Conservation (phyloP, 2,113 vertebrate species). For the Dromaius novaehollandiae region DNA sequence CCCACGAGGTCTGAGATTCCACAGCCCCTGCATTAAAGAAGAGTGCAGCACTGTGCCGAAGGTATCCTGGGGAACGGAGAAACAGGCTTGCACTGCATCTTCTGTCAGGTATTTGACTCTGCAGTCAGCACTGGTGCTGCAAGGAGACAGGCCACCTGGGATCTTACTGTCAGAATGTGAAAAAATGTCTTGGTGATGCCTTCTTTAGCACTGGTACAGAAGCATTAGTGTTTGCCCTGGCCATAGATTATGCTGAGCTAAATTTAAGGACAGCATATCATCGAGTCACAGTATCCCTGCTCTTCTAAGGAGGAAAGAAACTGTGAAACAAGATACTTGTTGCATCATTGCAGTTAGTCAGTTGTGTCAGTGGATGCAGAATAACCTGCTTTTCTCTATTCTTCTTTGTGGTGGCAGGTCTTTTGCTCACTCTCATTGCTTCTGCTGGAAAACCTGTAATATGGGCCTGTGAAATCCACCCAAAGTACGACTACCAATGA, state of each 20-base stretch:
- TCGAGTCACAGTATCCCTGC: not conserved
- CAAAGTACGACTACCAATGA: not conserved
- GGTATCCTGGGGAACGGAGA: not conserved
- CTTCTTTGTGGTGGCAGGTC: too few relatives aligned
- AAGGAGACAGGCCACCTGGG: not conserved
- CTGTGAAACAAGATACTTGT: not conserved
- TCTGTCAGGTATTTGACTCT: not conserved
- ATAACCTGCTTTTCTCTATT: not conserved
- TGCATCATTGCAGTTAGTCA: not conserved
- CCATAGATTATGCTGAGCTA: not conserved
- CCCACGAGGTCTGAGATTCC: not conserved
- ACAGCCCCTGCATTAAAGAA: too few relatives aligned
- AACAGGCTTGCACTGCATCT: rapidly evolving
- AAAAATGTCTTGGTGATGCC: not conserved
- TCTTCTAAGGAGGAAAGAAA: not conserved
- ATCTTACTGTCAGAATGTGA: not conserved
- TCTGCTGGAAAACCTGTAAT: not conserved
- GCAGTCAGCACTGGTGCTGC: not conserved
- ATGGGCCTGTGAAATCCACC: not conserved
- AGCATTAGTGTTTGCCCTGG: not conserved
- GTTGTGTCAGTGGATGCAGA: not conserved
- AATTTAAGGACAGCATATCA: rapidly evolving
- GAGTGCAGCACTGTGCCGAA: rapidly evolving
- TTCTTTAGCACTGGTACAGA: not conserved
- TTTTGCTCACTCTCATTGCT: not conserved